Evolutionary conservation across 2,113 vertebrate genomes (phyloP), one percentile per base, ranked within the genome.

Genomic region (Charadrius vociferus): DNA sequence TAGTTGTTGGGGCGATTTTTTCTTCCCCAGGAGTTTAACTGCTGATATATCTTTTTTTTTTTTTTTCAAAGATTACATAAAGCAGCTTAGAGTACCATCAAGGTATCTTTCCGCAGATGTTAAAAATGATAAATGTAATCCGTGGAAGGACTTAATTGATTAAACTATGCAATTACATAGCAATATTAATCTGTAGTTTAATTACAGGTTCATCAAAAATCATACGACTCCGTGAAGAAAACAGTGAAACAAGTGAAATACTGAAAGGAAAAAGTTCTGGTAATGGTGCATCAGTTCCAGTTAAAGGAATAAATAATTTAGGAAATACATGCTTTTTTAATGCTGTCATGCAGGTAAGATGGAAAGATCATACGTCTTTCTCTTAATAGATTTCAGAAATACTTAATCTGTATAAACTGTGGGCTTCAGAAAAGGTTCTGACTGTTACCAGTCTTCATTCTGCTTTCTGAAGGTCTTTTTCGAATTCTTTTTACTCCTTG

Each of bases 321-420:
- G 99, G 99, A 66, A 99, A 99, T 97, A 99, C 99, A 7, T 99
- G 99, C 97, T 99, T 99, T 98, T 99, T 99, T 97, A 99, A 99
- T 94, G 99, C 99, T 56, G 99, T 99, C 36, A 99, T 99, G 98
- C 99, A 99, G 99, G 99, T 99, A 97, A 97, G 94, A 80, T 80
- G 65, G 71, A 95, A 72, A 87, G 56, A 83, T 70, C 37, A 14
- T 72, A 29, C 36, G 67, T 36, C 47, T 92, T 67, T 88, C 20
- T 50, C 9, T 81, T 87, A 50, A 45, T 13, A 89, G 41, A 59
- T 58, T 94, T 97, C 72, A 52, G 77, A 95, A 83, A 73, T 73
- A 39, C 6, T 79, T 65, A 27, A 71, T 75, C 32, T 82, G 2
- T 70, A 10, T 68, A 50, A 77, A 55, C 37, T 50, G 3, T 49